Evolutionary conservation across 2,113 vertebrate genomes (phyloP).

Genomic region (Lipotes vexillifer): DNA sequence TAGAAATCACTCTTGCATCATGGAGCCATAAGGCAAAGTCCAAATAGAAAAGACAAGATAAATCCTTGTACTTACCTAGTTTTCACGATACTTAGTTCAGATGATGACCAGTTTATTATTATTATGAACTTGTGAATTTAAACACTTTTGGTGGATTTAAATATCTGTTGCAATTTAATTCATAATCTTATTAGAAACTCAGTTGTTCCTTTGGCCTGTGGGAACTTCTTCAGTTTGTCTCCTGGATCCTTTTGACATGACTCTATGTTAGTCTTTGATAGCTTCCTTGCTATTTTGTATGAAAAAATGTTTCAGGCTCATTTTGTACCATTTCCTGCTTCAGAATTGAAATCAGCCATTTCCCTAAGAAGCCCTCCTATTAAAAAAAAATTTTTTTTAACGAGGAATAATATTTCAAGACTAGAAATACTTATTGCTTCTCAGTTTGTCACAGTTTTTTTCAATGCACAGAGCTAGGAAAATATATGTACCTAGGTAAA

Average conservation of each 20-base stretch:
- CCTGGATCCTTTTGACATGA: neutral
- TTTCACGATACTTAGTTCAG: neutral
- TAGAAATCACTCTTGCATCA: neutral
- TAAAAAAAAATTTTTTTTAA: neutral
- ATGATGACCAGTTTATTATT: neutral
- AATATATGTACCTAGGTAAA: neutral
- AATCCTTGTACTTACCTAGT: neutral
- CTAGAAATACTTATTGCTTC: neutral
- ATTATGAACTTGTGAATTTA: neutral
- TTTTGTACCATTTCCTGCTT: neutral
- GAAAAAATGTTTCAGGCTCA: neutral
- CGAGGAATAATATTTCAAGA: neutral
- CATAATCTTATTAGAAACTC: neutral
- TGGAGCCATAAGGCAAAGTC: neutral
- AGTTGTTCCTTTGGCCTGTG: neutral
- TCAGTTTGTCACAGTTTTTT: slow-evolving; percentile 19
- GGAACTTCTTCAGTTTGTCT: neutral
- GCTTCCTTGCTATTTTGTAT: neutral
- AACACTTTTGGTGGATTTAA: neutral
- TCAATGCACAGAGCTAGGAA: neutral
- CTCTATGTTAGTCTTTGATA: neutral
- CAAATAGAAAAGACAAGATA: neutral
- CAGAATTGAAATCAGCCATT: slow-evolving; percentile 8
- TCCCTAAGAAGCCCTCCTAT: neutral
- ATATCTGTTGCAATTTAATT: neutral